phyloP scores from a whole-genome alignment of 2,888 invertebrate species.

The Tupiocoris notatus region DNA sequence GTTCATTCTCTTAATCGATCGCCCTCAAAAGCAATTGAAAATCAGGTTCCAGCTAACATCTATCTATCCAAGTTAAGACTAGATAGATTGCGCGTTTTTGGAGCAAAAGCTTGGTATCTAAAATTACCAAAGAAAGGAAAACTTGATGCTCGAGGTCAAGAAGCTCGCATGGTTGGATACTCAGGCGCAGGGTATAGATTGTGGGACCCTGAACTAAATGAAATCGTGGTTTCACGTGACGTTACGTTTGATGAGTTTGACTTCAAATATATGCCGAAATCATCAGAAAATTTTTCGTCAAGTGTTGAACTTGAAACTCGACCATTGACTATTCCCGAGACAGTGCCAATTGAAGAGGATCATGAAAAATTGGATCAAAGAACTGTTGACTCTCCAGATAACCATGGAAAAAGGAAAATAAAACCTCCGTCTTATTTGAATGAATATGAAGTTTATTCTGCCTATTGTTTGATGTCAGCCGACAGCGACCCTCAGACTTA shows the following conservation, averaged over 20 bases:
- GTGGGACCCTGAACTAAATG: slow-evolving; percentile 35
- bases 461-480: slow-evolving; percentile 39
- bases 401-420: slow-evolving; percentile 6
- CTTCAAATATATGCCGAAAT: slow-evolving; percentile 3
- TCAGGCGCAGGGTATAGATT: slow-evolving; percentile 36
- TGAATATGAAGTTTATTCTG: slow-evolving; percentile 42
- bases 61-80: slow-evolving; percentile 1
- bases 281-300: not conserved
- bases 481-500: slow-evolving; percentile 20
- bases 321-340: not conserved
- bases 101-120: slow-evolving; percentile 33
- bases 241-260: slow-evolving; percentile 48
- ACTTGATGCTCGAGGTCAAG: slow-evolving; percentile 29
- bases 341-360: not conserved
- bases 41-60: slow-evolving; percentile 34
- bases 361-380: slow-evolving; percentile 3
- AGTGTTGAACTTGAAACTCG: not conserved
- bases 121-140: slow-evolving; percentile 35
- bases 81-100: slow-evolving; percentile 35
- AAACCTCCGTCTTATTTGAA: slow-evolving; percentile 29
- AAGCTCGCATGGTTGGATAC: slow-evolving; percentile 37
- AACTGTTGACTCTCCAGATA: not conserved
- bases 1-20: slow-evolving; percentile 38
- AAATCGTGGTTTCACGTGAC: slow-evolving; percentile 33
- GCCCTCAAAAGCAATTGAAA: slow-evolving; percentile 22